Base-by-base conservation (phyloP, 2,888 invertebrate species). In the Pyrgus malvae region DNA sequence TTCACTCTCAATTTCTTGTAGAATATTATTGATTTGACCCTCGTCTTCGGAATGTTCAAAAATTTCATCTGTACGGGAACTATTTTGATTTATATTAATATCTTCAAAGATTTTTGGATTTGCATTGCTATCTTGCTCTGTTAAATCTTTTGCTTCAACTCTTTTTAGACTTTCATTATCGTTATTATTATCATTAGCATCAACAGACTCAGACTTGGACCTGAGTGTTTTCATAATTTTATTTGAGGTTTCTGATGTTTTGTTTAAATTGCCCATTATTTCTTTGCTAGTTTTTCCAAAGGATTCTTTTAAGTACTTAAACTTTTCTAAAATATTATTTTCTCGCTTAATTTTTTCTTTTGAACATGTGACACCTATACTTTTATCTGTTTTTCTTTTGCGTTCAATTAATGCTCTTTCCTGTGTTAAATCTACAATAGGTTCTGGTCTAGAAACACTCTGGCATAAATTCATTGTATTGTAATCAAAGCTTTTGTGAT, bases 341-440 rank as follows among this genome's bases (percentile, higher is more conserved):
- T 82, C 78, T 7, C 83, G 71, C 70, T 80, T 88, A 55, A 74
- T 84, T 59, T 89, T 89, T 68, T 87, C 84, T 59, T 77, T 83
- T 0, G 70, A 72, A 23, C 76, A 73, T 27, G 68, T 57, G 9
- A 45, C 14, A 44, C 72, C 65, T 44, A 72, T 70, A 37, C 56
- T 55, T 9, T 67, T 57, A 46, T 61, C 64, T 16, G 55, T 69
- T 55, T 77, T 88, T 61, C 85, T 76, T 67, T 87, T 88, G 3
- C 82, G 73, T 71, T 70, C 68, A 75, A 76, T 48, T 64, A 78
- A 29, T 57, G 65, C 31, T 50, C 14, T 5, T 51, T 53, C 42
- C 57, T 64, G 53, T 65, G 65, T 12, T 25, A 11, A 37, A 8
- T 54, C 25, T 27, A 25, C 23, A 14, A 49, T 51, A 42, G 17